These are phyloP conservation scores for Andrena cerasifolii DNA, from an alignment of 1,140 invertebrate species.

Conservation along the genomic window DNA sequence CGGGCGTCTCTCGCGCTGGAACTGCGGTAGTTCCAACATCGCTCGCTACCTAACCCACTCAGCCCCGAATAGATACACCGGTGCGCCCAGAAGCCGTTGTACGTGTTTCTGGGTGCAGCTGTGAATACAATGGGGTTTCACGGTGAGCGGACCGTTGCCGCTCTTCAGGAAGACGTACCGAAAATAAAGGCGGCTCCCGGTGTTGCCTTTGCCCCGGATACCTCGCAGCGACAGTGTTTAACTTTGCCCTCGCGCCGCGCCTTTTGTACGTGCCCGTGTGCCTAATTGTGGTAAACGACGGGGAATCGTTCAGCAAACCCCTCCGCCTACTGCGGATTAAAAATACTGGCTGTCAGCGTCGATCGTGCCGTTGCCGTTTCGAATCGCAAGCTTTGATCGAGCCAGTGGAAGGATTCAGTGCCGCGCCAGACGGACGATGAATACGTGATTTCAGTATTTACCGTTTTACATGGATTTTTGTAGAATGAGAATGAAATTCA, in stretches of 20 bases:
- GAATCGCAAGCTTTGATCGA: no score
- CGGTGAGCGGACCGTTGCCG: conserved; percentile 28
- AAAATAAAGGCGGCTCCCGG: conserved; percentile 33
- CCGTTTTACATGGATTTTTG: no score
- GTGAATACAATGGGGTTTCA: conserved; percentile 45
- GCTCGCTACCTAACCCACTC: conserved; percentile 39
- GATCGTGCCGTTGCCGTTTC: no score
- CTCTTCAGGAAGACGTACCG: conserved; percentile 22
- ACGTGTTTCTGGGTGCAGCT: conserved; percentile 44
- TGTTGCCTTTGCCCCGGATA: conserved; percentile 1
- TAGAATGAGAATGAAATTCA: no score
- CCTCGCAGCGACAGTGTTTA: neutral
- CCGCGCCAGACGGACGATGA: no score
- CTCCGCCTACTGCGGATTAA: no score
- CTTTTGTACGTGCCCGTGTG: no score
- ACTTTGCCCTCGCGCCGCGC: neutral
- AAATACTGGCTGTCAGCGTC: no score
- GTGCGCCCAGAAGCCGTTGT: conserved; percentile 31
- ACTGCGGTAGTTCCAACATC: conserved; percentile 56
- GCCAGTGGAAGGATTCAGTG: no score
- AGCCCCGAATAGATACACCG: conserved; percentile 28
- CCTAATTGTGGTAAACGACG: no score
- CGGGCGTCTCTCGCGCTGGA: conserved; percentile 21
- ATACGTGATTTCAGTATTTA: no score
- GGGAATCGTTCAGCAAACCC: no score